phyloP scores from a whole-genome alignment of 2,888 invertebrate genomes.

The Malthinus seriepunctatus region DNA sequence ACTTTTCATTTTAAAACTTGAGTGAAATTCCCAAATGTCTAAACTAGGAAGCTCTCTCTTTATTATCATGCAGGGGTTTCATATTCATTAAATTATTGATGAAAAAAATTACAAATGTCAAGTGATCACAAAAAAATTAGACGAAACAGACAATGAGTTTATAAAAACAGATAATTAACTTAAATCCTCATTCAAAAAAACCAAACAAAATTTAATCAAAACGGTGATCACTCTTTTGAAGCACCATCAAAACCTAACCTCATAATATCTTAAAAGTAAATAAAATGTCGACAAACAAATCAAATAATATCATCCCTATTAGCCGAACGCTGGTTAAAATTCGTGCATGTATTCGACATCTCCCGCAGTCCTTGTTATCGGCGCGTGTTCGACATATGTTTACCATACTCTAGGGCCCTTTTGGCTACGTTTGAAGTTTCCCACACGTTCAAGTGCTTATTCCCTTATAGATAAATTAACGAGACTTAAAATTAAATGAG shows the following conservation, averaged over 20 bases:
- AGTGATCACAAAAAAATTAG: no score
- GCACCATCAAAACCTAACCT: slow-evolving; percentile 2
- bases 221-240: background rate
- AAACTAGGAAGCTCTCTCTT: no score
- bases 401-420: slow-evolving; percentile 36
- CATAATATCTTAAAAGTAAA: slow-evolving; percentile 25
- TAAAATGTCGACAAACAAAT: slow-evolving; percentile 25
- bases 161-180: no score
- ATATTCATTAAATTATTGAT: no score
- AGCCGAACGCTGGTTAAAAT: slow-evolving; percentile 37
- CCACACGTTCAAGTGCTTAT: slow-evolving; percentile 48
- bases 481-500: slow-evolving; percentile 24
- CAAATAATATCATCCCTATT: slow-evolving; percentile 31
- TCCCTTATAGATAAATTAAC: slow-evolving; percentile 39
- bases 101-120: no score
- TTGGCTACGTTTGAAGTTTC: slow-evolving; percentile 47
- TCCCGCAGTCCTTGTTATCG: slow-evolving; percentile 41
- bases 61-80: no score
- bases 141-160: no score
- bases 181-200: no score
- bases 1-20: no score
- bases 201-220: no score
- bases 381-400: slow-evolving; percentile 44
- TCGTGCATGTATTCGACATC: slow-evolving; percentile 39
- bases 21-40: no score